Evolutionary conservation across 2,888 invertebrate species (phyloP).

Genomic region (Himalopsyche tibetana): DNA sequence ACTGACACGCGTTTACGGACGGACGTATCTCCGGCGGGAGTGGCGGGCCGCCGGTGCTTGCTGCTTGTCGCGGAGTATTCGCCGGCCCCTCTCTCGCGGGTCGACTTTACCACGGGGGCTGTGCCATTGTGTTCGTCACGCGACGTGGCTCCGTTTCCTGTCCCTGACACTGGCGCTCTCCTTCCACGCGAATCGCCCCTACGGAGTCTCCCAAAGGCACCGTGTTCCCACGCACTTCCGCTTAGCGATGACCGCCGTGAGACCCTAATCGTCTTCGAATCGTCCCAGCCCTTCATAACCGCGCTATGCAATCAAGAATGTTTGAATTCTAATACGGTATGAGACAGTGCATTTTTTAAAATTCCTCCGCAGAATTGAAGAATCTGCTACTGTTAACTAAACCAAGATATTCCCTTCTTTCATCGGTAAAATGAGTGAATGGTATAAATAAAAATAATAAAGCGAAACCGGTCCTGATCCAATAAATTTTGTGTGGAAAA

Average conservation of each 20-base stretch:
- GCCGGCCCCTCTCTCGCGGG: constrained; percentile 17
- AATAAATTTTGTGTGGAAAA: too few species aligned
- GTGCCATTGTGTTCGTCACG: constrained; percentile 19
- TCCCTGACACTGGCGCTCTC: constrained; percentile 31
- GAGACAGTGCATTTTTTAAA: background rate
- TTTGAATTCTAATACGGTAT: background rate
- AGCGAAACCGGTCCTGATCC: too few species aligned
- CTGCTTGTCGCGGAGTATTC: background rate
- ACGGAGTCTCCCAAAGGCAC: background rate
- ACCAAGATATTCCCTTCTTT: too few species aligned
- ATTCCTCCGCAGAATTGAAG: background rate
- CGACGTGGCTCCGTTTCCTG: background rate
- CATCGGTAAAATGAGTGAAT: too few species aligned
- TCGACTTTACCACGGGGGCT: constrained; percentile 43
- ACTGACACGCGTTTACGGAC: background rate
- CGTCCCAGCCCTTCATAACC: background rate
- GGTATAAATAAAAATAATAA: too few species aligned
- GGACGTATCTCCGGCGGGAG: constrained; percentile 28
- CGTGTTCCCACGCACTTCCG: constrained; percentile 35
- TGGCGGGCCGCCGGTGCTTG: constrained; percentile 27
- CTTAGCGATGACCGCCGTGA: constrained; percentile 1
- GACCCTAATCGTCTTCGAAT: constrained; percentile 1
- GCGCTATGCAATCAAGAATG: background rate
- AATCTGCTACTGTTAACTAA: too few species aligned
- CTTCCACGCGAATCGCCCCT: constrained; percentile 41